Evolutionary conservation across 2,113 vertebrate species (phyloP).

Genomic region (Apistogramma diplotaenia): DNA sequence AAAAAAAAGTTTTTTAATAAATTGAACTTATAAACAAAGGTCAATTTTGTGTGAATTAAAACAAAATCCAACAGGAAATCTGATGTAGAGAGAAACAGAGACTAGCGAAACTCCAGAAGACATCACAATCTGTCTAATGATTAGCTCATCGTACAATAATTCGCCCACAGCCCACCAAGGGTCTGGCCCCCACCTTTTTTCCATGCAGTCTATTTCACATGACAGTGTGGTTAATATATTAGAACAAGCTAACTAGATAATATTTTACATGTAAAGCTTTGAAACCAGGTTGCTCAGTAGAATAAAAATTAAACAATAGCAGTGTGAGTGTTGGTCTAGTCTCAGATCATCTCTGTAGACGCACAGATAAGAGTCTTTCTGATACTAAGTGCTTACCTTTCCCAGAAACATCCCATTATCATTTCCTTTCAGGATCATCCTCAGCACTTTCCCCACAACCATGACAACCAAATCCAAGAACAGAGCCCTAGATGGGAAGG

Average conservation of each 20-base stretch:
- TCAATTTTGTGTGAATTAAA: too few relatives aligned
- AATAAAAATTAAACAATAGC: too few relatives aligned
- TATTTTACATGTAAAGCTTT: too few relatives aligned
- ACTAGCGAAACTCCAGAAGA: too few relatives aligned
- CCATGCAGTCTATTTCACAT: background rate
- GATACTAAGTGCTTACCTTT: background rate
- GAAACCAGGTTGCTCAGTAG: too few relatives aligned
- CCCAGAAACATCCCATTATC: background rate
- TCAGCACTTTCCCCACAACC: conserved; percentile 11
- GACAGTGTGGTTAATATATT: background rate
- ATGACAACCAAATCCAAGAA: conserved; percentile 71
- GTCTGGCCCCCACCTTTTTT: background rate
- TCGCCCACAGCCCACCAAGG: background rate
- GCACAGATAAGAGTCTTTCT: background rate
- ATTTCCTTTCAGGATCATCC: conserved; percentile 40
- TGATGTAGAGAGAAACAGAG: too few relatives aligned
- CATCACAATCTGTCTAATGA: too few relatives aligned
- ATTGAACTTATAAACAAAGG: too few relatives aligned
- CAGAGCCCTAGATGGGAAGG: conserved; percentile 76
- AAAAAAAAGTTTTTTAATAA: too few relatives aligned
- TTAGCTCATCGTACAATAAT: background rate
- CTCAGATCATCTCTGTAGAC: background rate
- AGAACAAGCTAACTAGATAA: too few relatives aligned
- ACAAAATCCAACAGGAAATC: too few relatives aligned
- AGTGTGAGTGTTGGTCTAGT: too few relatives aligned